Conservation (phyloP, 1,140 invertebrate species). For the Scaptomyza graminum region DNA sequence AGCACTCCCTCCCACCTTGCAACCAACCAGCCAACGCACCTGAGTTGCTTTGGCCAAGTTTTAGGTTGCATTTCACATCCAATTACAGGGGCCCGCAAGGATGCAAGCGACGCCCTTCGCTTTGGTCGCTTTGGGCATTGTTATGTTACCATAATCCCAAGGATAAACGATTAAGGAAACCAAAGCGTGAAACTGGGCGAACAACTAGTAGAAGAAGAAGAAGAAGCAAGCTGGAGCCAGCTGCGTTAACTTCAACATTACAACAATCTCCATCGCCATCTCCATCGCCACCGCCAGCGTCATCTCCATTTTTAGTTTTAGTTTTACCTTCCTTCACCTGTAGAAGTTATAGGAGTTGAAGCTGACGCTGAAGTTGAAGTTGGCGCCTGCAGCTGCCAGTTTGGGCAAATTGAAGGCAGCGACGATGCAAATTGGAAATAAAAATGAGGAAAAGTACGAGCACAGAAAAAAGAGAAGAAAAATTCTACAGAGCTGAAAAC, state of each 20-base stretch:
- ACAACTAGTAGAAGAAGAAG: slow-evolving; percentile 6
- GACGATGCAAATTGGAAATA: slow-evolving; percentile 65
- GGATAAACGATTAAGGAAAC: slow-evolving; percentile 73
- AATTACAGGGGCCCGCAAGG: slow-evolving; percentile 56
- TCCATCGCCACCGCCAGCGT: neutral
- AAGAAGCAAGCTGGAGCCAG: slow-evolving; percentile 33
- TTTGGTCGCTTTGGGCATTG: slow-evolving; percentile 68
- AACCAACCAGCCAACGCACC: neutral
- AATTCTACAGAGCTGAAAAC: neutral
- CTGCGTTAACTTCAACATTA: slow-evolving; percentile 4
- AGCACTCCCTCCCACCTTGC: slow-evolving; percentile 9
- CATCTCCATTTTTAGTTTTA: too few relatives aligned
- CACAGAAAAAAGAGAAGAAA: neutral
- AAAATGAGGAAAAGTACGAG: slow-evolving; percentile 1
- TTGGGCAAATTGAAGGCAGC: slow-evolving; percentile 53
- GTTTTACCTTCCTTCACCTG: slow-evolving; percentile 17
- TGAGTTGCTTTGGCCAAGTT: slow-evolving; percentile 31
- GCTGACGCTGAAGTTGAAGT: slow-evolving; percentile 54
- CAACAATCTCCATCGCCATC: neutral
- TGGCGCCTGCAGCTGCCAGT: slow-evolving; percentile 57
- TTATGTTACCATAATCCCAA: slow-evolving; percentile 61
- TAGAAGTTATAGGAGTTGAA: slow-evolving; percentile 23
- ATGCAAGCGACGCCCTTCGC: slow-evolving; percentile 48
- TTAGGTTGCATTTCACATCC: slow-evolving; percentile 52
- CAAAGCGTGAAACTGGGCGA: slow-evolving; percentile 71